Conservation (phyloP, 2,888 invertebrate genomes). For the Drosophila falleni region DNA sequence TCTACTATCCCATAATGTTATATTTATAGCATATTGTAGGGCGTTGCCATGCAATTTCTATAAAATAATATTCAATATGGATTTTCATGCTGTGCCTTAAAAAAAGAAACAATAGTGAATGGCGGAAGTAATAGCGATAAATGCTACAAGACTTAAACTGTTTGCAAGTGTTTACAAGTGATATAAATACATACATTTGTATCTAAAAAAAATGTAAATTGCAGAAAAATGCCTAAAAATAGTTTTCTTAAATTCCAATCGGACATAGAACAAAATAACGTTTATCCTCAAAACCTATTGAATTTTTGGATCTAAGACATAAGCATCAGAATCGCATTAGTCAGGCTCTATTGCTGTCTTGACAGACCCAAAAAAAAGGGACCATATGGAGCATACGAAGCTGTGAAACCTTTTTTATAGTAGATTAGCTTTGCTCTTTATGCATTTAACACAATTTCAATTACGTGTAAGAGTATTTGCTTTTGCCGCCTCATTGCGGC, state of each 20-base stretch:
- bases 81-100: constrained; percentile 5
- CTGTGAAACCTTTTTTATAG: constrained; percentile 16
- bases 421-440: constrained; percentile 44
- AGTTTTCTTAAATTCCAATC: constrained; percentile 3
- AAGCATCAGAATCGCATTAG: constrained; percentile 2
- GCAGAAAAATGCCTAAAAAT: not conserved
- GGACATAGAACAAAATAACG: not conserved
- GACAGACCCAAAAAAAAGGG: not conserved
- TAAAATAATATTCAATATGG: constrained; percentile 6
- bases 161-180: too few species aligned
- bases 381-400: not conserved
- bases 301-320: not conserved
- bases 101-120: not conserved
- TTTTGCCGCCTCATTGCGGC: constrained; percentile 49
- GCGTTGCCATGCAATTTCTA: constrained; percentile 1
- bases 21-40: constrained; percentile 19
- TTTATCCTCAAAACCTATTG: constrained; percentile 5
- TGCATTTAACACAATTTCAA: constrained; percentile 51
- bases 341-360: not conserved
- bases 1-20: constrained; percentile 20
- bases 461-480: constrained; percentile 41
- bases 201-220: not conserved
- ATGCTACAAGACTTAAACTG: not conserved
- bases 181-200: not conserved
- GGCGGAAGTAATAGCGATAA: not conserved